These are phyloP conservation scores for Podotricha telesiphe DNA, from an alignment of 2,888 invertebrate genomes.

Conservation along the genomic window DNA sequence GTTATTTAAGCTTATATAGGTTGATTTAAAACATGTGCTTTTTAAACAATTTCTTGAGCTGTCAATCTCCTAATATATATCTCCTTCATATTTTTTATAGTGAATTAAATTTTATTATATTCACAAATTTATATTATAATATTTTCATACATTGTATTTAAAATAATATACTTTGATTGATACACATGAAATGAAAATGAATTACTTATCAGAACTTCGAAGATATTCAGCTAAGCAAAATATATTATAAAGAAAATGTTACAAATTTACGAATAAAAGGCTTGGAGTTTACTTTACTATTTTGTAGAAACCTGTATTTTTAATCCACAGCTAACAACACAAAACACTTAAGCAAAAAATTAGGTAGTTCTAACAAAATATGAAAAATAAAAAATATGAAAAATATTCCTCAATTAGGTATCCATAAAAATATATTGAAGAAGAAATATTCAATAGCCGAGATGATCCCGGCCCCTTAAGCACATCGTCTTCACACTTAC, in stretches of 20 bases:
- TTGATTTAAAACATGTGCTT: too few relatives aligned
- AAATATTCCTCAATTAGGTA: background rate
- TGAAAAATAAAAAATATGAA: background rate
- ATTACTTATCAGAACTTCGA: too few relatives aligned
- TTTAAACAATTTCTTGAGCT: too few relatives aligned
- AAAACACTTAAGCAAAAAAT: background rate
- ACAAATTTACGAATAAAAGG: background rate
- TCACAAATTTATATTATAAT: too few relatives aligned
- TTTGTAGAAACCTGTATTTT: background rate
- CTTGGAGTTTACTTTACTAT: background rate
- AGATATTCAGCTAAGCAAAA: too few relatives aligned
- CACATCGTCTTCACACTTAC: background rate
- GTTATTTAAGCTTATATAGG: too few relatives aligned
- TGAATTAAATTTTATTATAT: too few relatives aligned
- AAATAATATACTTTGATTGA: too few relatives aligned
- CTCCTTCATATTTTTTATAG: too few relatives aligned
- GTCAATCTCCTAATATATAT: too few relatives aligned
- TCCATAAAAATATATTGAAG: background rate
- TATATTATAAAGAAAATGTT: background rate
- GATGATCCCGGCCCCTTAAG: background rate
- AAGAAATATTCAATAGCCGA: background rate
- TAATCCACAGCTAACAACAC: background rate
- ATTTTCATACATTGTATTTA: too few relatives aligned
- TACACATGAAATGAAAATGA: too few relatives aligned
- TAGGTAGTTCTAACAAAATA: background rate